These are phyloP conservation scores for Diabrotica undecimpunctata DNA, from an alignment of 1,140 invertebrate genomes.

Conservation along the genomic window DNA sequence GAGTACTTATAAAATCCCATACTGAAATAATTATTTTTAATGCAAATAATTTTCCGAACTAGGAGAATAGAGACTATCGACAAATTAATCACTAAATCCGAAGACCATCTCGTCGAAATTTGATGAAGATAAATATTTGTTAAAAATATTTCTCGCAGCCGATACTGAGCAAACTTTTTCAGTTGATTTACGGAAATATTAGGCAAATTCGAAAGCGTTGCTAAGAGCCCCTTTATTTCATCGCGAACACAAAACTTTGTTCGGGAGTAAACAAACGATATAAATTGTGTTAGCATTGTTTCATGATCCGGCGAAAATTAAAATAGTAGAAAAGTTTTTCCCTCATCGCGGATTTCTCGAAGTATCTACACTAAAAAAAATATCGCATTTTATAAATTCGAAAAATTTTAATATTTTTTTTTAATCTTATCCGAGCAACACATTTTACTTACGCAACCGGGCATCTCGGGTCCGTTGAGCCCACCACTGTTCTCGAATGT, in stretches of 20 bases:
- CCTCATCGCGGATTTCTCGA: neutral
- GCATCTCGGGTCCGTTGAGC: no score
- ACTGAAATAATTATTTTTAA: no score
- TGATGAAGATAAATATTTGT: neutral
- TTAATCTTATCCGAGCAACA: no score
- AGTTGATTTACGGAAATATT: constrained; percentile 1
- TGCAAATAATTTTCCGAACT: no score
- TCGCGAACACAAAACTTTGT: neutral
- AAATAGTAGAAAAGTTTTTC: neutral
- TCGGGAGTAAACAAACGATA: neutral
- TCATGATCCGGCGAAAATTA: neutral
- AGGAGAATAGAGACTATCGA: no score
- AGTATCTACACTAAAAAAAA: neutral
- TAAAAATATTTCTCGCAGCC: neutral
- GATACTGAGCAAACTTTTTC: neutral
- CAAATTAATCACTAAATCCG: no score
- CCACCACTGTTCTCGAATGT: no score
- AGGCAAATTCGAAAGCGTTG: constrained; percentile 1
- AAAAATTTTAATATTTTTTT: no score
- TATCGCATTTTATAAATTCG: no score
- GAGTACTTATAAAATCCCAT: no score
- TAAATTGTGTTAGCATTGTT: constrained; percentile 3
- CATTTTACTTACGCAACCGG: no score
- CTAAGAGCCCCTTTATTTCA: neutral
- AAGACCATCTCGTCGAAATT: no score